phyloP scores from a whole-genome alignment of 2,888 invertebrate genomes.

The Brachylomia viminalis region DNA sequence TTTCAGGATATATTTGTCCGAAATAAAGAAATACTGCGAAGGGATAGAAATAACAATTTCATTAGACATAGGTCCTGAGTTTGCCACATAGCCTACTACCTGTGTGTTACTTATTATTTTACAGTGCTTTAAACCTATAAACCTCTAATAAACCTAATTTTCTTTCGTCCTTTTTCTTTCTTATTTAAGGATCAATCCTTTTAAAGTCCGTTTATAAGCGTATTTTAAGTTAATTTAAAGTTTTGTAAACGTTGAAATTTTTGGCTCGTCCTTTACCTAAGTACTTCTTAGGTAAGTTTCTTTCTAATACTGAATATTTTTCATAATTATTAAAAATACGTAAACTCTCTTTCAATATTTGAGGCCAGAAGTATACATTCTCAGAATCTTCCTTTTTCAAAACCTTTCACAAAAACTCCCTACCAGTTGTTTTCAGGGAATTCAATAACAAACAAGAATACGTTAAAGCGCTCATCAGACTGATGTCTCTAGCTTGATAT shows the following conservation, averaged over 20 bases:
- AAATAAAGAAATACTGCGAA: too few relatives aligned
- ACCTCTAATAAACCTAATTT: too few relatives aligned
- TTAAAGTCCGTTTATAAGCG: background rate
- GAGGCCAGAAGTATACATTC: background rate
- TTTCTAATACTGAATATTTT: too few relatives aligned
- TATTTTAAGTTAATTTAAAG: background rate
- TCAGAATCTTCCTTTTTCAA: background rate
- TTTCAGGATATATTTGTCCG: too few relatives aligned
- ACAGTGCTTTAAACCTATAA: background rate
- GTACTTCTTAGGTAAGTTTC: background rate
- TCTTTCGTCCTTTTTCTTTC: too few relatives aligned
- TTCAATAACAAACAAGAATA: background rate
- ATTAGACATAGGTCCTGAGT: background rate
- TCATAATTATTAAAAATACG: too few relatives aligned
- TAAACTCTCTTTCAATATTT: background rate
- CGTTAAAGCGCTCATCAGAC: background rate
- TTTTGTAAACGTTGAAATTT: background rate
- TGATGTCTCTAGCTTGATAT: too few relatives aligned
- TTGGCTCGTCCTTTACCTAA: background rate
- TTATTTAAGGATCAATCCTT: too few relatives aligned
- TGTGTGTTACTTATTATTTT: background rate
- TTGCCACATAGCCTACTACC: background rate
- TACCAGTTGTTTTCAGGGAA: background rate
- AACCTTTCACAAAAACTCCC: background rate
- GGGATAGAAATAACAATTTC: too few relatives aligned